A percentile compares a stretch with the other conserved stretches of the same genome.
Conservation (phyloP, 2,888 invertebrate genomes). For the Euzophera pinguis region DNA sequence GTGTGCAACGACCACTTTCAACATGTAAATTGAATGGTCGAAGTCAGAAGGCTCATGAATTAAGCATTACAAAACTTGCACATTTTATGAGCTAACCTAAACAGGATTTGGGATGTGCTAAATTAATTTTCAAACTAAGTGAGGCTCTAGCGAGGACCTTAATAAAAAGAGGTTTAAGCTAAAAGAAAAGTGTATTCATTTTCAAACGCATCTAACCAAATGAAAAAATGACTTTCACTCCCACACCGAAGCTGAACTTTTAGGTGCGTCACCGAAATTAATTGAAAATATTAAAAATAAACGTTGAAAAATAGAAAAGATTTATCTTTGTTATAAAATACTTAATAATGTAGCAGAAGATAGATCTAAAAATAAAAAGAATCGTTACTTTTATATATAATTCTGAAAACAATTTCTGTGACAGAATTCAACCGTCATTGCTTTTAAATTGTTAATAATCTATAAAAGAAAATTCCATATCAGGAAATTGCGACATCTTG, state of each 20-base stretch:
- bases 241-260: too few relatives aligned
- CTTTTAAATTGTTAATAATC: neutral
- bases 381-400: too few relatives aligned
- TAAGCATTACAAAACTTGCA: slow-evolving; percentile 66
- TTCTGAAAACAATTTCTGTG: neutral
- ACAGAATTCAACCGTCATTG: neutral
- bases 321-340: too few relatives aligned
- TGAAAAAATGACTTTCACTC: too few relatives aligned
- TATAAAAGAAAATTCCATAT: slow-evolving; percentile 6
- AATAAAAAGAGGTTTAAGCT: slow-evolving; percentile 48
- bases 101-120: slow-evolving; percentile 55
- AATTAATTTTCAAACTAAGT: slow-evolving; percentile 66
- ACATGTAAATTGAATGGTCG: slow-evolving; percentile 73
- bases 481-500: slow-evolving; percentile 1
- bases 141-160: slow-evolving; percentile 28
- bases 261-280: too few relatives aligned
- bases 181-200: slow-evolving; percentile 60
- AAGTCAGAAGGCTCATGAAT: slow-evolving; percentile 69
- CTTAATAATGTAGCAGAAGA: too few relatives aligned
- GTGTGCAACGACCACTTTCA: slow-evolving; percentile 56
- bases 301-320: too few relatives aligned
- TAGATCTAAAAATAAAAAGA: too few relatives aligned
- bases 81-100: slow-evolving; percentile 59
- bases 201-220: too few relatives aligned
- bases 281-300: too few relatives aligned